Evolutionary conservation across 2,888 invertebrate species (phyloP).

Genomic region (Protodeltote pygarga): DNA sequence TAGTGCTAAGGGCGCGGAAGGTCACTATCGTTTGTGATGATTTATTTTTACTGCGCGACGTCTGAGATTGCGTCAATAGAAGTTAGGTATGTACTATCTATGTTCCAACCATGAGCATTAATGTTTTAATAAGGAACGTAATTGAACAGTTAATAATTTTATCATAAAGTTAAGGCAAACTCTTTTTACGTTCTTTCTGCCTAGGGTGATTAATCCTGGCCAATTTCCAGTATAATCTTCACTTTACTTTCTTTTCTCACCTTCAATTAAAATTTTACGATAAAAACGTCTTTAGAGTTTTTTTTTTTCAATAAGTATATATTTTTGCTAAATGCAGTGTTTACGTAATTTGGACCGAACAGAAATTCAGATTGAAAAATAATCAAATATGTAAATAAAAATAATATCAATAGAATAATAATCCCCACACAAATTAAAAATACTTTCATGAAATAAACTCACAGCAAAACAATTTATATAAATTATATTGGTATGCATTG

Average conservation of each 20-base stretch:
- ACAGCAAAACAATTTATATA: no score
- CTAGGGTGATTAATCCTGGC: slow-evolving; percentile 32
- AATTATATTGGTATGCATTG: no score
- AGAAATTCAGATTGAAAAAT: not conserved
- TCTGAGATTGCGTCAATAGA: not conserved
- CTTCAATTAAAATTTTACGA: slow-evolving; percentile 28
- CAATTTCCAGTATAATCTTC: slow-evolving; percentile 35
- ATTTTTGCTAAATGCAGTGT: no score
- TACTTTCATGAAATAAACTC: no score
- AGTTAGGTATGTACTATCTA: not conserved
- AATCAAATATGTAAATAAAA: not conserved
- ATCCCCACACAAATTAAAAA: no score
- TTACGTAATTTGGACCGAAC: no score
- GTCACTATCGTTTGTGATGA: not conserved
- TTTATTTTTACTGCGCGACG: slow-evolving; percentile 2
- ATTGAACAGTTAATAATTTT: slow-evolving; percentile 22
- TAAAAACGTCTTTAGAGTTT: no score
- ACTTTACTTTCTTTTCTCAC: slow-evolving; percentile 22
- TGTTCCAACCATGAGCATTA: no score
- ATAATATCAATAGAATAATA: no score
- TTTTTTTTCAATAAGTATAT: no score
- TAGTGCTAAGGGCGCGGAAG: not conserved
- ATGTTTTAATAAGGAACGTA: not conserved
- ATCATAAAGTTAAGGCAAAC: slow-evolving; percentile 25
- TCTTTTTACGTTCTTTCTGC: slow-evolving; percentile 15